Base-by-base conservation (phyloP, 1,140 invertebrate genomes). In the Aleiodes sp. region DNA sequence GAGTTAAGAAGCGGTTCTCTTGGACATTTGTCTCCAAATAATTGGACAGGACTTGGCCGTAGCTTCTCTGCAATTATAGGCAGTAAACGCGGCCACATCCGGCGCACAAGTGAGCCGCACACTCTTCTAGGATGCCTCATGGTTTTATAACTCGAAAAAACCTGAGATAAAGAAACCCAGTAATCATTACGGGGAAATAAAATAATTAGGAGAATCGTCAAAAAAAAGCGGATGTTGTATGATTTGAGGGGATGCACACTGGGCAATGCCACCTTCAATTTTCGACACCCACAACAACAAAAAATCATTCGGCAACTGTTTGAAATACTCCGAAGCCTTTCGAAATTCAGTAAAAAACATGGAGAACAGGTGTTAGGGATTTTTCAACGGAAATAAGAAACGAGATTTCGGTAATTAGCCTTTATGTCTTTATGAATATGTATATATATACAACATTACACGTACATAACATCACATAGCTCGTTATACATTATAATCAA, bases 41-140 rank as follows among this genome's bases (percentile, higher is more conserved):
- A 85, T 84, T 82, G 82, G 81, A 73, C 70, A 72, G 76, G 70
- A 78, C 74, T 68, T 75, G 73, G 70, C 70, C 68, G 76, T 73
- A 70, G 80, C 81, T 80, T 73, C 83, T 82, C 82, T 84, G 77
- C 83, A 86, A 86, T 86, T 86, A 86, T 80, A 80, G 80, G 82
- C 80, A 82, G 84, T 86, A 85, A 86, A 86, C 76, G 77, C 75
- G 74, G 81, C 84, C 84, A 85, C 84, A 85, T 86, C 84, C 84
- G 83, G 84, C 68, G 79, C 70, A 74, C 76, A 71, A 70, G 77
- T 72, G 52, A 46, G 9, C 12, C 33, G 63, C 28, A 59, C 56
- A 59, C 26, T 29, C 73, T 78, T 73, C 73, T 82, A 82, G 78
- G 78, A 75, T 74, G 79, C 76, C n/a, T n/a, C 2, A 52, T 16